A percentile compares a stretch with the other conserved stretches of the same genome.
These are phyloP conservation scores for Drosophila villosipedis DNA, from an alignment of 2,888 invertebrate species.

Conservation along the genomic window DNA sequence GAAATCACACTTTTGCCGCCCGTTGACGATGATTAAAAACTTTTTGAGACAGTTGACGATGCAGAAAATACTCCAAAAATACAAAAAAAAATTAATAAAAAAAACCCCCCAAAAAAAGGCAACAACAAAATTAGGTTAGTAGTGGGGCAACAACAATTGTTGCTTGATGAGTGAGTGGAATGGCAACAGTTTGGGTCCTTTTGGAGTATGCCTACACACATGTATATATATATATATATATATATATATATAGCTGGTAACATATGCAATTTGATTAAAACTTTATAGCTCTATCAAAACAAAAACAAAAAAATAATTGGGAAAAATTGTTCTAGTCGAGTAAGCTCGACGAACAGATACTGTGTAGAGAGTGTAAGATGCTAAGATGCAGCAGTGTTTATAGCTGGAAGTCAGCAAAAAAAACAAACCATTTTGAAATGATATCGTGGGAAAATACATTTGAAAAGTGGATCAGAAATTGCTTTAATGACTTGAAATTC, in stretches of 20 bases:
- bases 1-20: constrained; percentile 40
- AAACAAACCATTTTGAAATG: too few relatives aligned
- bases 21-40: constrained; percentile 73
- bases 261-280: constrained; percentile 66
- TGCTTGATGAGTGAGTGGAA: neutral
- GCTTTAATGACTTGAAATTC: neutral
- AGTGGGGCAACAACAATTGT: constrained; percentile 14
- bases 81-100: constrained; percentile 10
- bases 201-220: neutral
- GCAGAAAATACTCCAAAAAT: constrained; percentile 52
- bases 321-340: neutral
- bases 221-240: neutral
- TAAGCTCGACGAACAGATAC: neutral
- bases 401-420: neutral
- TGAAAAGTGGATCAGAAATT: too few relatives aligned
- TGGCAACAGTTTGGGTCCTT: neutral
- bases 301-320: neutral
- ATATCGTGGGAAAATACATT: too few relatives aligned
- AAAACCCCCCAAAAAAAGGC: constrained; percentile 3
- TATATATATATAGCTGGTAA: constrained; percentile 20
- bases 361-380: neutral
- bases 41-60: constrained; percentile 72
- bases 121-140: constrained; percentile 51
- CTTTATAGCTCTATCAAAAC: constrained; percentile 2
- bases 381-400: neutral